phyloP scores from a whole-genome alignment of 1,140 invertebrate species.

The Copidosoma floridanum region DNA sequence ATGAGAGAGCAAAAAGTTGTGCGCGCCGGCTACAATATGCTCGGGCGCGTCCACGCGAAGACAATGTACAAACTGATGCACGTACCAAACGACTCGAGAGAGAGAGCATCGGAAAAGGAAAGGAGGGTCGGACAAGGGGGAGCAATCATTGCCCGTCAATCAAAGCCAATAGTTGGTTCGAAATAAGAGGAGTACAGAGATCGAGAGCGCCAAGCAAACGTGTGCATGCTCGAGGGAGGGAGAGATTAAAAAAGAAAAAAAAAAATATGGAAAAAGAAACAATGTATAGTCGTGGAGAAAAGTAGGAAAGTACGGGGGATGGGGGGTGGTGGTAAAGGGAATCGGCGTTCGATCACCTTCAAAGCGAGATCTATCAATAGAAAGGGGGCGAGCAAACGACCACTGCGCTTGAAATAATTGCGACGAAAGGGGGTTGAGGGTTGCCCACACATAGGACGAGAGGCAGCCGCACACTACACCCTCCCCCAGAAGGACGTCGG shows the following conservation, averaged over 20 bases:
- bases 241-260: conserved; percentile 22
- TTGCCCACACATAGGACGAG: conserved; percentile 31
- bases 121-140: not conserved
- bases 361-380: conserved; percentile 13
- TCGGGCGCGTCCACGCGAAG: not conserved
- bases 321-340: conserved; percentile 14
- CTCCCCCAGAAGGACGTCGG: too few relatives aligned
- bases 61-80: not conserved
- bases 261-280: too few relatives aligned
- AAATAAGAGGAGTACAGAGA: too few relatives aligned
- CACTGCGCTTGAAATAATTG: not conserved
- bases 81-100: not conserved
- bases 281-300: conserved; percentile 6
- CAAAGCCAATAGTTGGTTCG: too few relatives aligned
- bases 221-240: too few relatives aligned
- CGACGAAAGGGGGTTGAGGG: conserved; percentile 25
- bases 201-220: too few relatives aligned
- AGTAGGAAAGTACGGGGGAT: conserved; percentile 12
- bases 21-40: not conserved
- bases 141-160: too few relatives aligned
- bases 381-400: conserved; percentile 30
- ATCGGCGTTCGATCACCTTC: conserved; percentile 24
- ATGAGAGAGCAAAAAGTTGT: not conserved
- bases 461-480: too few relatives aligned
- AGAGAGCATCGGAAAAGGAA: not conserved